These are phyloP conservation scores for Coleophora deauratella DNA, from an alignment of 2,888 invertebrate species.

Conservation along the genomic window DNA sequence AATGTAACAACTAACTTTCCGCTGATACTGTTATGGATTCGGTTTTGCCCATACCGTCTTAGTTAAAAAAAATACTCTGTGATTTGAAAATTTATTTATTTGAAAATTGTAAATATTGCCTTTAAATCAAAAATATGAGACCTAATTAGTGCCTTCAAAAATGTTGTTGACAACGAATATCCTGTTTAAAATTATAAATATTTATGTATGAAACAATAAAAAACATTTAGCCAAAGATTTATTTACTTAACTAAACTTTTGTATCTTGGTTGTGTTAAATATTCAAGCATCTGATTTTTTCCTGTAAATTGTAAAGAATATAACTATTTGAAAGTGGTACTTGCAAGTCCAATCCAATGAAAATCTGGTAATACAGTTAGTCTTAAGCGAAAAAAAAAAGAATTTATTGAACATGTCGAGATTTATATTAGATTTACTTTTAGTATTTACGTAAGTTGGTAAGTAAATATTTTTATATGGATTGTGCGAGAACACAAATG, in stretches of 20 bases:
- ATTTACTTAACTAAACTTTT: too few relatives aligned
- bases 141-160: conserved; percentile 24
- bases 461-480: conserved; percentile 69
- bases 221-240: conserved; percentile 36
- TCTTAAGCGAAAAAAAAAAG: conserved; percentile 47
- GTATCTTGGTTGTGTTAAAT: background rate
- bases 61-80: too few relatives aligned
- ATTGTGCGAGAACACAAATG: conserved; percentile 63
- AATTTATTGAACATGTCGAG: conserved; percentile 65
- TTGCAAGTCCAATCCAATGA: conserved; percentile 37
- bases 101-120: conserved; percentile 6
- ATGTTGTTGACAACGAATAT: conserved; percentile 9
- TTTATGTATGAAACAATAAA: conserved; percentile 4
- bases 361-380: conserved; percentile 57
- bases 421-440: conserved; percentile 59
- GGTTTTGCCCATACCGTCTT: too few relatives aligned
- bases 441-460: conserved; percentile 62
- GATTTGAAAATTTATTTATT: too few relatives aligned
- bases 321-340: conserved; percentile 13
- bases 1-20: too few relatives aligned
- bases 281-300: conserved; percentile 8
- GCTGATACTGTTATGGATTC: too few relatives aligned
- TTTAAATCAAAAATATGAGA: conserved; percentile 17
- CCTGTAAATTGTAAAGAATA: conserved; percentile 4
- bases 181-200: background rate